Conservation (phyloP, 2,113 vertebrate genomes). For the Stegostoma tigrinum region DNA sequence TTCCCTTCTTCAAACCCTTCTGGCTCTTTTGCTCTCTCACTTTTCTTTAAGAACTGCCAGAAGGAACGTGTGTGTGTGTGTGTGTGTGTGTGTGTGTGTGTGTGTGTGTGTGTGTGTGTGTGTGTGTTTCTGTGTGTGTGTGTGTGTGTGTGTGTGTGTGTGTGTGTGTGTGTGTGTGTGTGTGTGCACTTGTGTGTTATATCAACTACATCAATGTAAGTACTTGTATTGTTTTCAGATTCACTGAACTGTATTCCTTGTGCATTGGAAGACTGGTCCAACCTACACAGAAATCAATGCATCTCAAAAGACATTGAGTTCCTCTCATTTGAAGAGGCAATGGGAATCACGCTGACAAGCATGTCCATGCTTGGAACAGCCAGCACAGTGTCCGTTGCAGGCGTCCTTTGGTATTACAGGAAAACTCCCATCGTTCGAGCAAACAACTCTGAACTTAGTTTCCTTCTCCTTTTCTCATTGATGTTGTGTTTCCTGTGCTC, state of each 20-base stretch:
- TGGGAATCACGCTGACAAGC: neutral
- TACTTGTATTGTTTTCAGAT: neutral
- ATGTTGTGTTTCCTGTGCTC: conserved; percentile 36
- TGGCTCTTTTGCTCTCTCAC: neutral
- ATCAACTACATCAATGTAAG: neutral
- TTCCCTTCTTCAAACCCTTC: neutral
- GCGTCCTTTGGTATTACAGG: conserved; percentile 14
- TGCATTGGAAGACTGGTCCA: conserved; percentile 11
- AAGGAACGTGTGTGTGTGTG: neutral
- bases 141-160: too few relatives aligned
- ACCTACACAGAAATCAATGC: neutral
- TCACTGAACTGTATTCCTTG: conserved; percentile 33
- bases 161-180: neutral
- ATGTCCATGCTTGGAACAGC: neutral
- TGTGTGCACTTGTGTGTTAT: neutral
- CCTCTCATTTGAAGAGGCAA: neutral
- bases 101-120: neutral
- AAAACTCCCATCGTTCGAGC: conserved; percentile 33
- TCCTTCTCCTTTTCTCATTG: conserved; percentile 22
- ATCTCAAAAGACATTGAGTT: conserved; percentile 25
- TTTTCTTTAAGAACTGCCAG: neutral
- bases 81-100: neutral
- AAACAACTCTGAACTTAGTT: conserved; percentile 37
- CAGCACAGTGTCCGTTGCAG: neutral
- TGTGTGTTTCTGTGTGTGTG: neutral